Evolutionary conservation across 2,797 vertebrate genomes (phyloP).

Genomic region (Monodelphis domestica): DNA sequence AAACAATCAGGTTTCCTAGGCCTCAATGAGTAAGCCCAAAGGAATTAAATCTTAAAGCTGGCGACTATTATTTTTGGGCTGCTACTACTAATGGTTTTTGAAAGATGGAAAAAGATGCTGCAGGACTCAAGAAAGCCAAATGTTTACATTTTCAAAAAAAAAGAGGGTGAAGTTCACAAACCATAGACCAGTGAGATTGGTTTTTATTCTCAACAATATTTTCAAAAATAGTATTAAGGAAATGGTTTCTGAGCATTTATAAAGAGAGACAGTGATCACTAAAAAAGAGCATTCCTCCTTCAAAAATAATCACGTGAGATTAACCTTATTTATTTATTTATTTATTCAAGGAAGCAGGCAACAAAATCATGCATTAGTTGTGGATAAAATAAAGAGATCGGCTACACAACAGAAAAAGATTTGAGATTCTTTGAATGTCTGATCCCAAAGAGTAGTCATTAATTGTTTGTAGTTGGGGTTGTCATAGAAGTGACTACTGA

Average conservation of each 20-base stretch:
- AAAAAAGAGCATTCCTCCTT: background rate
- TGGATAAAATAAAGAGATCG: background rate
- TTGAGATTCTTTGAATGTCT: background rate
- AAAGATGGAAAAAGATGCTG: constrained; percentile 16
- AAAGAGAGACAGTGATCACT: constrained; percentile 17
- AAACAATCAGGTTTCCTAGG: background rate
- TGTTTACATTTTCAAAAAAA: constrained; percentile 1
- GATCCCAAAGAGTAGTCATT: background rate
- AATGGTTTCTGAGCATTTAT: constrained; percentile 30
- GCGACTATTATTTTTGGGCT: background rate
- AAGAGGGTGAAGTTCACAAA: background rate
- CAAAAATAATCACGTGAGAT: background rate
- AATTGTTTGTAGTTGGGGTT: background rate
- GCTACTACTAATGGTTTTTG: background rate
- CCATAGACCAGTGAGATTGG: background rate
- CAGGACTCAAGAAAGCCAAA: constrained; percentile 36
- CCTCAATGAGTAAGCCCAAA: background rate
- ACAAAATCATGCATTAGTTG: background rate
- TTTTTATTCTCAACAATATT: background rate
- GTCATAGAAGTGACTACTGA: background rate
- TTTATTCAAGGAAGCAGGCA: background rate
- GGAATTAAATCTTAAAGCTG: background rate
- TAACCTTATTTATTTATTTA: background rate
- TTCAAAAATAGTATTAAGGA: background rate
- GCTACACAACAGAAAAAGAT: background rate